These are phyloP conservation scores for Stenotaenia linearis DNA, from an alignment of 2,888 invertebrate species.

Conservation along the genomic window DNA sequence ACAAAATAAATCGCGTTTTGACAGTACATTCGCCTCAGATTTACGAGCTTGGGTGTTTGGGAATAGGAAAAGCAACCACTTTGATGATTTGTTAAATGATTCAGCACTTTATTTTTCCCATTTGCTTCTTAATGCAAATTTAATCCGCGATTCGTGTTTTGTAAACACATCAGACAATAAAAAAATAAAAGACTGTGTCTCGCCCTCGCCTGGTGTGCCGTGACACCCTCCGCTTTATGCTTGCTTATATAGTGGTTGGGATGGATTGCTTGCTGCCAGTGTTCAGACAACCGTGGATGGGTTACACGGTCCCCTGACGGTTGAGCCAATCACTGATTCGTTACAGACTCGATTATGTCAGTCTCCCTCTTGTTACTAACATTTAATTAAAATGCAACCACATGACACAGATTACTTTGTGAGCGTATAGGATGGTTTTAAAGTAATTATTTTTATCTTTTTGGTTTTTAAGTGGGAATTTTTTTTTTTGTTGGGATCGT, in stretches of 20 bases:
- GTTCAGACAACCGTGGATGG: slow-evolving; percentile 9
- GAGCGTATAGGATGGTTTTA: no score
- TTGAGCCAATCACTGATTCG: slow-evolving; percentile 2
- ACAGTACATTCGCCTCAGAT: not conserved
- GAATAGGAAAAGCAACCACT: not conserved
- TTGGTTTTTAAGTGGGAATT: no score
- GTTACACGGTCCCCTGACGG: slow-evolving; percentile 4
- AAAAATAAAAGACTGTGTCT: not conserved
- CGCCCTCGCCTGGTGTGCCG: not conserved
- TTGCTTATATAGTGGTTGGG: not conserved
- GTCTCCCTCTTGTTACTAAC: not conserved
- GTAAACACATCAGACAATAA: not conserved
- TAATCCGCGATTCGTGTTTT: not conserved
- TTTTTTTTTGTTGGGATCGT: no score
- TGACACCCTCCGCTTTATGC: not conserved
- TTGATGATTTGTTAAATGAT: slow-evolving; percentile 4
- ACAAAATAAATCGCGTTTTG: not conserved
- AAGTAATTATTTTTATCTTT: no score
- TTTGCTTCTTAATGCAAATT: not conserved
- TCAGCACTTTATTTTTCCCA: slow-evolving; percentile 4
- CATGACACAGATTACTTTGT: not conserved
- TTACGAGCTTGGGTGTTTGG: not conserved
- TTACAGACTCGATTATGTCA: slow-evolving; percentile 9
- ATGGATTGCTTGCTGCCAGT: slow-evolving; percentile 5
- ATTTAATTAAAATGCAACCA: slow-evolving; percentile 9